Conservation (phyloP, 2,888 invertebrate genomes). For the Ellobium chinense region DNA sequence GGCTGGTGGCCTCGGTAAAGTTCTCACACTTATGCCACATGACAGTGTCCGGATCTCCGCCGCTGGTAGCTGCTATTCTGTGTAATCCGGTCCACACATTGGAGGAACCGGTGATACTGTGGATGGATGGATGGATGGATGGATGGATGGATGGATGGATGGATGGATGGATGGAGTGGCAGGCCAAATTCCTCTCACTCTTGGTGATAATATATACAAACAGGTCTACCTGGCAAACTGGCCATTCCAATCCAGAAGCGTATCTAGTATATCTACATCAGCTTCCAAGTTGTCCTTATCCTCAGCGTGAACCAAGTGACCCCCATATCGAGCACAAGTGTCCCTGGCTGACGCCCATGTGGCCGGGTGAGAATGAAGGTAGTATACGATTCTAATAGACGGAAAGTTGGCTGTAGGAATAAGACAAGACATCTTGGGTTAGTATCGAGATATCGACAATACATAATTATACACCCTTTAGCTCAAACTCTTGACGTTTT, state of each 20-base stretch:
- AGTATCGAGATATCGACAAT: no score
- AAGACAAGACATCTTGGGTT: no score
- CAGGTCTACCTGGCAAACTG: neutral
- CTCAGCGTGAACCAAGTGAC: slow-evolving; percentile 26
- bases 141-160: no score
- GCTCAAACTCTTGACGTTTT: no score
- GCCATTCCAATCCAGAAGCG: neutral
- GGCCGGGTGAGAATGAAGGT: slow-evolving; percentile 46
- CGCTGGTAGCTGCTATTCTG: neutral
- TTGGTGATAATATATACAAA: no score
- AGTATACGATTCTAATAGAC: slow-evolving; percentile 48
- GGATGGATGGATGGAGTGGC: no score
- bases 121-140: no score
- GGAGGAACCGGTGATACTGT: neutral
- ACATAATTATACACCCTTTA: no score
- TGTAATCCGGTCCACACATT: slow-evolving; percentile 29
- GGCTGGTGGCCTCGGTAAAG: neutral
- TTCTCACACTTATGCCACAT: slow-evolving; percentile 26
- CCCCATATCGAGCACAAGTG: slow-evolving; percentile 45
- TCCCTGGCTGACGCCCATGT: slow-evolving; percentile 51
- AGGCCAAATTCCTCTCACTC: no score
- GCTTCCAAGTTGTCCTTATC: neutral
- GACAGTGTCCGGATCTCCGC: neutral
- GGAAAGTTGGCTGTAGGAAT: no score
- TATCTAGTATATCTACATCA: slow-evolving; percentile 22